Evolutionary conservation across 2,797 vertebrate genomes (phyloP).

Genomic region (Avahi laniger): DNA sequence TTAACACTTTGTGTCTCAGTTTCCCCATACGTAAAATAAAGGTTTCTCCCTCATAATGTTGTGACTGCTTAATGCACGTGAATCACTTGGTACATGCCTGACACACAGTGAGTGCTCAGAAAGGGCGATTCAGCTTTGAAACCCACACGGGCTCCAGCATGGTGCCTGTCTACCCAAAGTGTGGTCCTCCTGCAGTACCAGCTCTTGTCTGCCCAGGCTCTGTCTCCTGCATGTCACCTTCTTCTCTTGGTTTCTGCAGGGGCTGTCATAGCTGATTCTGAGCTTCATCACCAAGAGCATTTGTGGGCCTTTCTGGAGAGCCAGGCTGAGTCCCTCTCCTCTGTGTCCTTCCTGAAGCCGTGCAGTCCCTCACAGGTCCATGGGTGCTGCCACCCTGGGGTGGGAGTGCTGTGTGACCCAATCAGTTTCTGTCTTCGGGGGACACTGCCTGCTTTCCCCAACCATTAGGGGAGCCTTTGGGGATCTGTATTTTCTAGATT

Average conservation of each 20-base stretch:
- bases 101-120: not conserved
- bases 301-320: not conserved
- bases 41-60: not conserved
- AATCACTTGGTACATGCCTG: not conserved
- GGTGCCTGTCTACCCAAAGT: not conserved
- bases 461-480: constrained; percentile 18
- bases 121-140: not conserved
- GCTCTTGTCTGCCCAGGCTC: not conserved
- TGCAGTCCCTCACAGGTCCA: not conserved
- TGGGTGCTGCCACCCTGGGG: not conserved
- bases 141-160: not conserved
- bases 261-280: not conserved
- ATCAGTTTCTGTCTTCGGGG: not conserved
- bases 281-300: not conserved
- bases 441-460: not conserved
- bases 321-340: not conserved
- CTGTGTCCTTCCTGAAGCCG: too few relatives aligned
- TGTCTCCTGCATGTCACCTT: not conserved
- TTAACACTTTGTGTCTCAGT: not conserved
- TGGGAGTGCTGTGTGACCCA: not conserved
- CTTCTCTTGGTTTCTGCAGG: not conserved
- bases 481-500: constrained; percentile 46
- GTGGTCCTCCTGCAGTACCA: not conserved
- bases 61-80: not conserved
- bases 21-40: not conserved